Percentiles rank a stretch among this genome's conserved stretches.
Evolutionary conservation across 1,140 invertebrate genomes (phyloP).

Genomic region (Aricia agestis): DNA sequence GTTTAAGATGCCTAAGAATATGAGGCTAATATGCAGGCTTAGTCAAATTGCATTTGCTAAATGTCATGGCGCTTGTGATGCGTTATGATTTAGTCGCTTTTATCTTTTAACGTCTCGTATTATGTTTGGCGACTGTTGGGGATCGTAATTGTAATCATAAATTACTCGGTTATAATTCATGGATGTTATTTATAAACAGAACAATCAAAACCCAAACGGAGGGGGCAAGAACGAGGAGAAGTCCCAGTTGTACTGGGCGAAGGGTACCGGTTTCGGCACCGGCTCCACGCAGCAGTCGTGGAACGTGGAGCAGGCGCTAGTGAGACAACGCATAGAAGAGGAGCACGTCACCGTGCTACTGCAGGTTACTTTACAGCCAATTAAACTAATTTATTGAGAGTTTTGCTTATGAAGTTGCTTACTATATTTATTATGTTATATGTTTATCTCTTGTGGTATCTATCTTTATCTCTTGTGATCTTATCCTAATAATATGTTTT

Average conservation of each 20-base stretch:
- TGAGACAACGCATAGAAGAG: conserved; percentile 92
- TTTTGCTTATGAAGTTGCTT: too few relatives aligned
- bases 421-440: too few relatives aligned
- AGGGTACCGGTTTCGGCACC: conserved; percentile 95
- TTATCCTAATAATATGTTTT: too few relatives aligned
- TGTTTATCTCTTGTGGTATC: too few relatives aligned
- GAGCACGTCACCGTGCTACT: conserved; percentile 92
- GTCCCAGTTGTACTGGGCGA: conserved; percentile 95
- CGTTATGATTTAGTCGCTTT: too few relatives aligned
- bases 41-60: too few relatives aligned
- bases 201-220: conserved; percentile 59
- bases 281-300: conserved; percentile 96
- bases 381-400: too few relatives aligned
- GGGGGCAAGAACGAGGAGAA: conserved; percentile 80
- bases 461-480: too few relatives aligned
- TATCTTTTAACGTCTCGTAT: neutral
- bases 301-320: conserved; percentile 95
- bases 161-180: neutral
- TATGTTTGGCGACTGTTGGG: neutral
- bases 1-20: too few relatives aligned
- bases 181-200: conserved; percentile 35
- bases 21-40: too few relatives aligned
- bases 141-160: too few relatives aligned
- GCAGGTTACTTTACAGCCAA: conserved; percentile 61
- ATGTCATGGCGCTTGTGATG: too few relatives aligned